A percentile compares a stretch with the other conserved stretches of the same genome.
Evolutionary conservation across 23 tunicate species (phyloP).

Genomic region (Halocynthia aurantium): DNA sequence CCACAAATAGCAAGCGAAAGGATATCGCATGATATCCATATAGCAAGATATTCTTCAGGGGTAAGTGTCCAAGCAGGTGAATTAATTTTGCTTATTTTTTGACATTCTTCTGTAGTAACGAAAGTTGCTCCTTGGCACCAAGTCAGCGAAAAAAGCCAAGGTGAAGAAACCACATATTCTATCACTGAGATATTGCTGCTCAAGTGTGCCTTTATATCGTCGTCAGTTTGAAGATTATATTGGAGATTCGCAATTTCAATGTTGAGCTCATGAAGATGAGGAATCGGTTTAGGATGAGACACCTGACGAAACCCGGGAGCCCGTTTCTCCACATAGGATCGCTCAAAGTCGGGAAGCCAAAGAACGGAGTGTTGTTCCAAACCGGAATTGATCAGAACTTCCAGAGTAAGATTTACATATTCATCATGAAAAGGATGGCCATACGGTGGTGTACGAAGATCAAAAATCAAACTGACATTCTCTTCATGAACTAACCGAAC

Average conservation of each 20-base stretch:
- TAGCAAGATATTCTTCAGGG: slow-evolving; percentile 5
- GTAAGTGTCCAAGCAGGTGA: slow-evolving; percentile 33
- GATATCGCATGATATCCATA: slow-evolving; percentile 27
- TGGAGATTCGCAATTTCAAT: slow-evolving; percentile 36
- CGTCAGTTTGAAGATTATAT: slow-evolving; percentile 14
- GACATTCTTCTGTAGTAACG: slow-evolving; percentile 40
- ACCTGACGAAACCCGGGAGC: slow-evolving; percentile 58
- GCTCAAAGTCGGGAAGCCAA: slow-evolving; percentile 32
- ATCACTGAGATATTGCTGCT: slow-evolving; percentile 22
- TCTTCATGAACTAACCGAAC: slow-evolving; percentile 23
- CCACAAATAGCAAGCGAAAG: background rate
- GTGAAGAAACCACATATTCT: slow-evolving; percentile 25
- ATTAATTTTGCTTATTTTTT: slow-evolving; percentile 5
- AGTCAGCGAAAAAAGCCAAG: slow-evolving; percentile 44
- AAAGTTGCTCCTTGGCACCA: slow-evolving; percentile 72
- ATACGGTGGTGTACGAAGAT: slow-evolving; percentile 28
- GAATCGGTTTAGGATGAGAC: background rate
- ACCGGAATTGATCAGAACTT: slow-evolving; percentile 29
- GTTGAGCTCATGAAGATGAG: background rate
- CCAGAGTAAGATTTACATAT: slow-evolving; percentile 17
- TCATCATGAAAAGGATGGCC: slow-evolving; percentile 23
- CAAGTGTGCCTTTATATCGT: slow-evolving; percentile 14
- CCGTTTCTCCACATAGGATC: slow-evolving; percentile 5
- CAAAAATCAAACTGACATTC: slow-evolving; percentile 60
- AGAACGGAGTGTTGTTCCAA: slow-evolving; percentile 40